These are phyloP conservation scores for Rhamnusium bicolor DNA, from an alignment of 2,888 invertebrate genomes.

Conservation along the genomic window DNA sequence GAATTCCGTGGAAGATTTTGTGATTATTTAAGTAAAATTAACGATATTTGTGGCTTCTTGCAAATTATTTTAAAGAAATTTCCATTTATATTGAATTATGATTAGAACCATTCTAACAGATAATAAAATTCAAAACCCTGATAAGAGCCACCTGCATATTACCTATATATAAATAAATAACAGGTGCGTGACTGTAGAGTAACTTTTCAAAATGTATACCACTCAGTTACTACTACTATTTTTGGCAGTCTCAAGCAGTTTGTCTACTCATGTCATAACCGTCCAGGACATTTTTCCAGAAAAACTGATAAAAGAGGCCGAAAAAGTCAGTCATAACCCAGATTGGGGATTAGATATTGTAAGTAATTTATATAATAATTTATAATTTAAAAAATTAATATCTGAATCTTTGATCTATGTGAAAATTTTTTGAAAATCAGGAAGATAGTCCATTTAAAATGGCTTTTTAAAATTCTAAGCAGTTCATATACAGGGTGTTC, in stretches of 20 bases:
- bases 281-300: conserved; percentile 11
- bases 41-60: too few species aligned
- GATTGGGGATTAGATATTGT: conserved; percentile 25
- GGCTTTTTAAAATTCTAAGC: too few species aligned
- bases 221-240: neutral
- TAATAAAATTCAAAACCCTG: neutral
- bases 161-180: neutral
- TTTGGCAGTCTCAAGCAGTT: neutral
- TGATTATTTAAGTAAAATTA: too few species aligned
- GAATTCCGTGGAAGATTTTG: too few species aligned
- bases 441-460: too few species aligned
- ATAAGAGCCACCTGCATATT: neutral
- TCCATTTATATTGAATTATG: too few species aligned
- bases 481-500: too few species aligned
- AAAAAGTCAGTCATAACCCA: neutral
- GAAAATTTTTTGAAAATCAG: too few species aligned
- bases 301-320: neutral
- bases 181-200: neutral
- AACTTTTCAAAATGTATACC: conserved; percentile 8
- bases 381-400: too few species aligned
- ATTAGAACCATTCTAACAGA: too few species aligned
- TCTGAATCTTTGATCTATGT: too few species aligned
- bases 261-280: neutral
- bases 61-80: too few species aligned
- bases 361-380: neutral